phyloP scores from a whole-genome alignment of 2,797 vertebrate species.

The Scarus forsteni region DNA sequence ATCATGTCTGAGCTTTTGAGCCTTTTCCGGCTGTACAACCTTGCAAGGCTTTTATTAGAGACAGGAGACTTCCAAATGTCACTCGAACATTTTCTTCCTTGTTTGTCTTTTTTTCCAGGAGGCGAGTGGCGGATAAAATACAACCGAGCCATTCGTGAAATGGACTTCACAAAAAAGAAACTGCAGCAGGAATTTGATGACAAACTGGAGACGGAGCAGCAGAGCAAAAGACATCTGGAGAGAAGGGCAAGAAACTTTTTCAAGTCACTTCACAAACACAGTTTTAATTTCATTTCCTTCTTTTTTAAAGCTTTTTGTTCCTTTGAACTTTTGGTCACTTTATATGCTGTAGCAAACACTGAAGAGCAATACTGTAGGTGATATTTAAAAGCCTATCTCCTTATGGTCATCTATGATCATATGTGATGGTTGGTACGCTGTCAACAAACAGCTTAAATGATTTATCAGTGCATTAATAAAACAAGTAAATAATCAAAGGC shows the following conservation, averaged over 20 bases:
- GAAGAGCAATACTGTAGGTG: slow-evolving; percentile 24
- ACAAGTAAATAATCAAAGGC: too few species aligned
- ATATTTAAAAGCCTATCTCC: too few species aligned
- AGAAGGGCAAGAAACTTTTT: slow-evolving; percentile 83
- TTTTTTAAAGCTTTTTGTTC: too few species aligned
- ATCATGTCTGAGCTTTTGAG: slow-evolving; percentile 65
- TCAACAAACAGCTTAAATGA: too few species aligned
- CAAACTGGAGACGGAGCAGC: slow-evolving; percentile 96
- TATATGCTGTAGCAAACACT: slow-evolving; percentile 1
- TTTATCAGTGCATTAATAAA: too few species aligned
- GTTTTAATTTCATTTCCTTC: neutral
- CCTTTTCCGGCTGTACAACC: slow-evolving; percentile 35
- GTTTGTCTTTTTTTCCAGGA: slow-evolving; percentile 77
- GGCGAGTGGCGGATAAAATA: slow-evolving; percentile 96
- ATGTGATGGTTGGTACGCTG: too few species aligned
- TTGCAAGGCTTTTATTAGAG: slow-evolving; percentile 55
- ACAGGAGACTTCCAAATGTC: slow-evolving; percentile 66
- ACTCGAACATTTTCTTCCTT: slow-evolving; percentile 52
- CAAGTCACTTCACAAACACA: slow-evolving; percentile 5
- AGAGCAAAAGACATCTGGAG: slow-evolving; percentile 93
- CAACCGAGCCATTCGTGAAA: slow-evolving; percentile 92
- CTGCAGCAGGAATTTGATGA: slow-evolving; percentile 97
- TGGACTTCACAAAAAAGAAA: slow-evolving; percentile 95
- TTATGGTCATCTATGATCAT: too few species aligned
- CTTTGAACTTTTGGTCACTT: slow-evolving; percentile 15